Base-by-base conservation (phyloP, 1,140 invertebrate species). In the Euglossa dilemma region DNA sequence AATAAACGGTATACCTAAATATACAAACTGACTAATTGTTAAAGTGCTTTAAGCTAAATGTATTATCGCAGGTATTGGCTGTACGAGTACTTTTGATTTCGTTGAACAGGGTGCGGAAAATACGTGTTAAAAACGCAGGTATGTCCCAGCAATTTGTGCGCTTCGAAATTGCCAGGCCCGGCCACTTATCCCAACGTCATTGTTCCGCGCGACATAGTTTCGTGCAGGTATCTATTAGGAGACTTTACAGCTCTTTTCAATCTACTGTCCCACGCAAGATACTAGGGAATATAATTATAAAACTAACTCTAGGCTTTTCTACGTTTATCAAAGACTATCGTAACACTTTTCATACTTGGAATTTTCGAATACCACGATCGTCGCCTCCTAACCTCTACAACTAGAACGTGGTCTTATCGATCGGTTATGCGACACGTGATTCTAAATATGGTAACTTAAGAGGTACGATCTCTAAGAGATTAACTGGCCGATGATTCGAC, bases 41-140 rank as follows among this genome's bases (percentile, higher is more conserved):
- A 61, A 45, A 14, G 0, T 45, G 36, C 16, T n/a, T 50, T 50
- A 25, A 16, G 20, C 36, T 25, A 72, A 73, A 0, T n/a, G 43
- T 12, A 57, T n/a, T 11, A 23, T 20, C 3, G 20, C 6, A 25
- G 25, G 7, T 57, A 57, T 59, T 57, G 14, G 56, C 6, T 45
- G 20, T 74, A 47, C 36, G 9, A 61, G 3, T 54, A 72, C 1
- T 73, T 76, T 76, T 76, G 45, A 76, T 63, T 63, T 9, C 2
- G 1, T 47, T 6, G 23, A 74, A 57, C 54, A n/a, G 5, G 0
- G n/a, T 11, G 16, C 9, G 23, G 18, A 45, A 25, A 20, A 61
- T 61, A 59, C 6, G 43, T 59, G 23, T 25, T 20, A 57, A 63
- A 47, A 61, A 61, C n/a, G 8, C 43, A 28, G 0, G 28, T 72